Conservation (phyloP, 2,797 vertebrate species). For the Chaenodraco wilsoni region DNA sequence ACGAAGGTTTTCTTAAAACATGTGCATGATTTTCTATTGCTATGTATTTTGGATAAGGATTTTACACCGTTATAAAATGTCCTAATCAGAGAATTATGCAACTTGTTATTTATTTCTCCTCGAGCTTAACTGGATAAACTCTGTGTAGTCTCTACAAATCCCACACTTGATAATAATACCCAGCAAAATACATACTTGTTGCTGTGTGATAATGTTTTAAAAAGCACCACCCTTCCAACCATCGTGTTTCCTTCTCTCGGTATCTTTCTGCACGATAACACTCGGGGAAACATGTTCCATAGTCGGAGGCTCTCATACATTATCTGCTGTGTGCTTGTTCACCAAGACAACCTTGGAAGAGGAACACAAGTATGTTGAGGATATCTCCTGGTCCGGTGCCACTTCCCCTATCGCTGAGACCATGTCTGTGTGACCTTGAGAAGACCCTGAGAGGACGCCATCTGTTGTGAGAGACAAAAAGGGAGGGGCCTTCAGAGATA, state of each 20-base stretch:
- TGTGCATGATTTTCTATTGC: not conserved
- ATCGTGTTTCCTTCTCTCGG: slow-evolving; percentile 22
- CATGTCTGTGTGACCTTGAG: slow-evolving; percentile 49
- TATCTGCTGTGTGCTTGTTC: slow-evolving; percentile 56
- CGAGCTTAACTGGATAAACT: slow-evolving; percentile 8
- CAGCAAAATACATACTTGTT: slow-evolving; percentile 13
- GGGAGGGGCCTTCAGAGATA: slow-evolving; percentile 33
- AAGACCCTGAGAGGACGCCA: slow-evolving; percentile 47
- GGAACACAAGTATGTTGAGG: slow-evolving; percentile 42
- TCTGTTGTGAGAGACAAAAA: slow-evolving; percentile 36
- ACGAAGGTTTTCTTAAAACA: not conserved
- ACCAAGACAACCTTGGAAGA: slow-evolving; percentile 51
- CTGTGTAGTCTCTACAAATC: not conserved
- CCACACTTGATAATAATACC: slow-evolving; percentile 2
- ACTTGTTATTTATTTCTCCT: not conserved
- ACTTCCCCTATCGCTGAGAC: slow-evolving; percentile 55
- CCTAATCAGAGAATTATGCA: not conserved
- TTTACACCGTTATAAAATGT: not conserved
- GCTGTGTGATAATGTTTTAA: slow-evolving; percentile 32
- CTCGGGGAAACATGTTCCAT: slow-evolving; percentile 46
- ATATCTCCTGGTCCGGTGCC: slow-evolving; percentile 62
- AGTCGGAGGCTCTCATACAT: slow-evolving; percentile 29
- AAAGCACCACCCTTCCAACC: not conserved
- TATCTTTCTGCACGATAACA: slow-evolving; percentile 52
- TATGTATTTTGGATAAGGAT: not conserved